phyloP scores from a whole-genome alignment of 1,140 invertebrate species.

The Platyura marginata region DNA sequence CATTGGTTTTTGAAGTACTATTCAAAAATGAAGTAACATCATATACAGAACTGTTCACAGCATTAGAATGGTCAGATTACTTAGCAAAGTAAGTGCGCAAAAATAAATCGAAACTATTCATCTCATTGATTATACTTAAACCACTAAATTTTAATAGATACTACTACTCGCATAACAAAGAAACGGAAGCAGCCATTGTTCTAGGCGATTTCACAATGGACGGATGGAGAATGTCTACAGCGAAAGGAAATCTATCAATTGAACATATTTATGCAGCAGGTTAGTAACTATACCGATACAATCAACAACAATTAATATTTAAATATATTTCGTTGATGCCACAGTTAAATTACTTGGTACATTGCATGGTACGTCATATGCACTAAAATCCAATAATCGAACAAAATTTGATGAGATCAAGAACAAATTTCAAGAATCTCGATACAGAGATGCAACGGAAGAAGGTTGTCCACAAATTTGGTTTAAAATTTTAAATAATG shows the following conservation, averaged over 20 bases:
- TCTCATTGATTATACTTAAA: too few relatives aligned
- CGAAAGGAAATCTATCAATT: constrained; percentile 9
- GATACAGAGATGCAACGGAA: constrained; percentile 5
- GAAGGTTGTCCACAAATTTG: constrained; percentile 12
- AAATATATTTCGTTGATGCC: constrained; percentile 5
- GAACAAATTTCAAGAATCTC: constrained; percentile 9
- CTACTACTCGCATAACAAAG: constrained; percentile 13
- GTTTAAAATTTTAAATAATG: too few relatives aligned
- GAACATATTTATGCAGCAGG: constrained; percentile 7
- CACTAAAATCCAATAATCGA: constrained; percentile 11
- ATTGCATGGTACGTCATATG: constrained; percentile 18
- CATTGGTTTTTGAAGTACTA: too few relatives aligned
- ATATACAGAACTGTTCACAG: too few relatives aligned
- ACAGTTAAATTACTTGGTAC: constrained; percentile 12
- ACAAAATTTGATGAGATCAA: constrained; percentile 9
- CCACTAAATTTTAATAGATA: constrained; percentile 7
- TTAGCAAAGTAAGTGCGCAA: too few relatives aligned
- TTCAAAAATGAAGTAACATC: too few relatives aligned
- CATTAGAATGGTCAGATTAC: too few relatives aligned
- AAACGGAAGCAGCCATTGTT: constrained; percentile 8
- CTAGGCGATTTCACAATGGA: constrained; percentile 12
- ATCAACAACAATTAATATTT: too few relatives aligned
- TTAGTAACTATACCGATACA: too few relatives aligned
- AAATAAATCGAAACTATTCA: too few relatives aligned
- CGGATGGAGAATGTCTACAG: constrained; percentile 13